Conservation (phyloP, 53 echinoderm and acorn worm genomes). For the Apostichopus leukothele region DNA sequence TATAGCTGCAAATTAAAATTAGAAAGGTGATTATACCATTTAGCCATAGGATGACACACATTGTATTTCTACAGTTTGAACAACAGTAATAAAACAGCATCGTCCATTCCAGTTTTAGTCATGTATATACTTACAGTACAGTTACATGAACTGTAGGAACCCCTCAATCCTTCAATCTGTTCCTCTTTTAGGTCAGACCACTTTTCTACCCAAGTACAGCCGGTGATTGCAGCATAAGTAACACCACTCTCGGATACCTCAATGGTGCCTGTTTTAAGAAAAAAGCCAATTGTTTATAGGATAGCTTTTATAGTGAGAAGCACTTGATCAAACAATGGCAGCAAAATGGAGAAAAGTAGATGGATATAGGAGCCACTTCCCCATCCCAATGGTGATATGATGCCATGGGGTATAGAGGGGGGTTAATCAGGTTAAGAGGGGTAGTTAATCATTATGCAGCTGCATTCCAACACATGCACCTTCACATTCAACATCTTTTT, state of each 20-base stretch:
- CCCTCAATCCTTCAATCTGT: conserved; percentile 56
- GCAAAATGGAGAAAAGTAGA: neutral
- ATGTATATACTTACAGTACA: conserved; percentile 58
- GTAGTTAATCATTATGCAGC: no score
- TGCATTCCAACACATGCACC: no score
- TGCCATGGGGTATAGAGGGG: no score
- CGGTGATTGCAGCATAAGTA: conserved; percentile 35
- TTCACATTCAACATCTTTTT: no score
- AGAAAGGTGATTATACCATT: no score
- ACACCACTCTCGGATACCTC: neutral
- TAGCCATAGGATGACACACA: no score
- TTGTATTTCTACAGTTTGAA: no score
- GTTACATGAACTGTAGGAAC: conserved; percentile 34
- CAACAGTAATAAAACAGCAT: no score
- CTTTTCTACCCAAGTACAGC: conserved; percentile 52
- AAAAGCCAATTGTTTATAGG: neutral
- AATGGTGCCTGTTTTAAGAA: neutral
- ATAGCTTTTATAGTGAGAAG: neutral
- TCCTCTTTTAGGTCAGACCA: conserved; percentile 54
- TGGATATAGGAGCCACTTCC: neutral
- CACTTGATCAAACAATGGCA: neutral
- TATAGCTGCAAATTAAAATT: no score
- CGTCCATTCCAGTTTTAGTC: no score
- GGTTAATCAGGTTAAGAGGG: no score
- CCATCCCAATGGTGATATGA: no score